These are phyloP conservation scores for Natator depressus DNA, from an alignment of 2,113 vertebrate genomes.

Conservation along the genomic window DNA sequence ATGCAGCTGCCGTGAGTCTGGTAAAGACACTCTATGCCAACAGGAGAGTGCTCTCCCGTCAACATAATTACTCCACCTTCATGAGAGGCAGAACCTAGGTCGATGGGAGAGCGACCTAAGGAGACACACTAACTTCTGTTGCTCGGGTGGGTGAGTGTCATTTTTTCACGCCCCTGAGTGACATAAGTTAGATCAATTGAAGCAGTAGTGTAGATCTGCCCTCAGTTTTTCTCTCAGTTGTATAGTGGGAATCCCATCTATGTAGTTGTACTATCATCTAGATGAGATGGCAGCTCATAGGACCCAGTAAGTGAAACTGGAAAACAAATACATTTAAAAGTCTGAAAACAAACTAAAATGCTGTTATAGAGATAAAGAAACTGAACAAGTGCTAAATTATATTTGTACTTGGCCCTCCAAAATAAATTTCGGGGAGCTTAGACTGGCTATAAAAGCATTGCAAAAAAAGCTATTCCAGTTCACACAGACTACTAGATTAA, in stretches of 20 bases:
- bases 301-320: not conserved
- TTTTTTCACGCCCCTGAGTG: no score
- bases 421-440: not conserved
- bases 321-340: not conserved
- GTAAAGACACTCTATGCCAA: no score
- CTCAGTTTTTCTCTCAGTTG: not conserved
- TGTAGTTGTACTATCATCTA: not conserved
- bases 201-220: no score
- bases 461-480: not conserved
- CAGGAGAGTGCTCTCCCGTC: no score
- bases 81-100: no score
- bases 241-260: not conserved
- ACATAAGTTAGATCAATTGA: no score
- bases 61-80: no score
- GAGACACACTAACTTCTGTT: no score
- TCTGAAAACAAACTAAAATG: not conserved
- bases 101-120: no score
- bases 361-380: not conserved
- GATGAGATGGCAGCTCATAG: not conserved
- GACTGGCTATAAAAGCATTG: not conserved
- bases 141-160: no score
- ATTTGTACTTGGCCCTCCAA: not conserved
- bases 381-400: not conserved
- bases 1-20: no score
- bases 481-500: not conserved